phyloP scores from a whole-genome alignment of 2,888 invertebrate species.

The Phaonia tiefii region DNA sequence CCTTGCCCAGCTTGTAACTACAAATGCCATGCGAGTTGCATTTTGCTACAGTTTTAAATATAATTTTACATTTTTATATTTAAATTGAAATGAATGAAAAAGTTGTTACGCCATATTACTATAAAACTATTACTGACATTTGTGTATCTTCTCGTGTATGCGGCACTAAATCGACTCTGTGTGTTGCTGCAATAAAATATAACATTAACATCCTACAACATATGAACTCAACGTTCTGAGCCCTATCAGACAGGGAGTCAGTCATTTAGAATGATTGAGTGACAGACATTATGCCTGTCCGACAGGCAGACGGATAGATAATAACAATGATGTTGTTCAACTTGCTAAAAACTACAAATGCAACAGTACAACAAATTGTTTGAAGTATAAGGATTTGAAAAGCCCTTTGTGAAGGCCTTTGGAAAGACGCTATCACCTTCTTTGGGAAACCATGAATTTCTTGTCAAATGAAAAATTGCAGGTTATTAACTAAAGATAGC shows the following conservation, averaged over 20 bases:
- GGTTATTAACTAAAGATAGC: too few relatives aligned
- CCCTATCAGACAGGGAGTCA: slow-evolving; percentile 26
- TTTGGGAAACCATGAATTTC: too few relatives aligned
- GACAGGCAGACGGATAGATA: slow-evolving; percentile 5
- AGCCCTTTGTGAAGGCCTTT: too few relatives aligned
- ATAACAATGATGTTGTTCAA: slow-evolving; percentile 25
- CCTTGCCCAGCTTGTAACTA: too few relatives aligned
- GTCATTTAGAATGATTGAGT: slow-evolving; percentile 25
- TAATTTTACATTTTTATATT: too few relatives aligned
- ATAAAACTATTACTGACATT: neutral
- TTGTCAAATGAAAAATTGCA: too few relatives aligned
- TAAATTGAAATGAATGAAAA: too few relatives aligned
- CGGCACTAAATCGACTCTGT: neutral
- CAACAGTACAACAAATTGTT: slow-evolving; percentile 49
- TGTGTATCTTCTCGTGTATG: neutral
- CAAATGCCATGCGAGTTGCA: too few relatives aligned
- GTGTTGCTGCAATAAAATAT: slow-evolving; percentile 26
- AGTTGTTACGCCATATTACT: neutral
- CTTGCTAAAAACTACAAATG: slow-evolving; percentile 27
- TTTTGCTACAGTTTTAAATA: too few relatives aligned
- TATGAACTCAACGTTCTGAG: slow-evolving; percentile 42
- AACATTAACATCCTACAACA: slow-evolving; percentile 27
- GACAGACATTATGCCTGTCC: neutral
- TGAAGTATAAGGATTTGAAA: too few relatives aligned
- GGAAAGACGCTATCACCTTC: too few relatives aligned